Base-by-base conservation (phyloP, 2,888 invertebrate species). In the Drosophila helvetica region DNA sequence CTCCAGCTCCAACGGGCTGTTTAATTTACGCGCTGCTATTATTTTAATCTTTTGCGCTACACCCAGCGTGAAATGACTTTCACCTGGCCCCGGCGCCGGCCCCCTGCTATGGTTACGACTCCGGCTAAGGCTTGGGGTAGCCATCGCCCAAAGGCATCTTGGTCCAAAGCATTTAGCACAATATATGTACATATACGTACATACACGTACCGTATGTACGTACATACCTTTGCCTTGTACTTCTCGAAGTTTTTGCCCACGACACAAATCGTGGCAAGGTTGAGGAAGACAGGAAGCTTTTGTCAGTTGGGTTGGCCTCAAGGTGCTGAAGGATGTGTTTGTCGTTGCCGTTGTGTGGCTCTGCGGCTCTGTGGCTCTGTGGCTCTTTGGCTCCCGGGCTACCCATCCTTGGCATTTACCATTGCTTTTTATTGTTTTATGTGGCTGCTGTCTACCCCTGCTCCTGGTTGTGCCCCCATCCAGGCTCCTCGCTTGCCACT, bases 11-110 rank as follows among this genome's bases (percentile, higher is more conserved):
- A 61, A 69, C 68, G 74, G 74, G 64, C 78, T 79, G 89, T 83
- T 86, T 89, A 87, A 87, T 87, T 87, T 87, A 89, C 89, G 89
- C 86, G 86, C 81, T 83, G 89, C 86, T 86, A 86, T 88, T 87
- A 89, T 87, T 87, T 87, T 87, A 89, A 89, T 89, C 89, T 87
- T 88, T 88, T 87, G 85, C 86, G 89, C 85, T 77, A 85, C 82
- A 85, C 70, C 77, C 87, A 89, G 88, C 86, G 89, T 88, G 88
- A 89, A 86, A 86, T 89, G 89, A 86, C 86, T 86, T 86, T 89
- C 89, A 83, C 86, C 86, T 89, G 88, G 82, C 86, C 82, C 56
- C 70, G 27, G 33, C 66, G 15, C 19, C 43, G 25, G 60, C 43
- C 50, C 46, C 52, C 48, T 48, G 59, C 66, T 17, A 45, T 87